phyloP scores from a whole-genome alignment of 2,797 vertebrate species.

The Myotis planiceps region DNA sequence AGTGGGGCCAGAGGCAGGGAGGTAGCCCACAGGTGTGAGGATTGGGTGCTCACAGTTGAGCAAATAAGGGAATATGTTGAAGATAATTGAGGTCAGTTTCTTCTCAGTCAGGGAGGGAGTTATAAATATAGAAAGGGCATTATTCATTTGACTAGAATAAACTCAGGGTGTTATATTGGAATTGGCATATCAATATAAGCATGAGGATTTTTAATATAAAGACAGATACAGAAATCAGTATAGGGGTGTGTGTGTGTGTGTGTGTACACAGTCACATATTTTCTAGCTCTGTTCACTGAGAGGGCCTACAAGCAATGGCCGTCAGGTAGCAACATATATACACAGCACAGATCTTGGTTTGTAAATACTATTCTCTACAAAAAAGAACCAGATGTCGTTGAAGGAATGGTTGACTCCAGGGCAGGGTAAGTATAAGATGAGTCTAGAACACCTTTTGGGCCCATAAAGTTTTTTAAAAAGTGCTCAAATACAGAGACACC shows the following conservation, averaged over 20 bases:
- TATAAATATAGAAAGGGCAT: neutral
- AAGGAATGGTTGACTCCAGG: neutral
- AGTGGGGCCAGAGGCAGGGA: neutral
- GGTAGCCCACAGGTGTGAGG: neutral
- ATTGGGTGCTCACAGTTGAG: neutral
- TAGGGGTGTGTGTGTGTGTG: fast-evolving
- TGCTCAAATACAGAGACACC: neutral
- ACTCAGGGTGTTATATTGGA: neutral
- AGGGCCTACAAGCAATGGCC: neutral
- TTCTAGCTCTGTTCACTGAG: neutral
- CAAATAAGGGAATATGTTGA: neutral
- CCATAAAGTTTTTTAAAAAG: neutral
- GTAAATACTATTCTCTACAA: neutral
- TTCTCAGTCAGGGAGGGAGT: neutral
- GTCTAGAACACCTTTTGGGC: neutral
- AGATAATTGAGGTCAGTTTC: neutral
- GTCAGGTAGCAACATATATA: neutral
- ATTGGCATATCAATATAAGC: neutral
- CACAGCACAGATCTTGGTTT: neutral
- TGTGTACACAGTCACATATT: neutral
- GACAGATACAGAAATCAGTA: neutral
- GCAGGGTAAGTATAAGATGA: neutral
- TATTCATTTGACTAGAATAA: neutral
- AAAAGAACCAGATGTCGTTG: neutral
- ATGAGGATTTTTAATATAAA: neutral